phyloP scores from a whole-genome alignment of 2,888 invertebrate genomes.

The Dolichopus griseipennis region DNA sequence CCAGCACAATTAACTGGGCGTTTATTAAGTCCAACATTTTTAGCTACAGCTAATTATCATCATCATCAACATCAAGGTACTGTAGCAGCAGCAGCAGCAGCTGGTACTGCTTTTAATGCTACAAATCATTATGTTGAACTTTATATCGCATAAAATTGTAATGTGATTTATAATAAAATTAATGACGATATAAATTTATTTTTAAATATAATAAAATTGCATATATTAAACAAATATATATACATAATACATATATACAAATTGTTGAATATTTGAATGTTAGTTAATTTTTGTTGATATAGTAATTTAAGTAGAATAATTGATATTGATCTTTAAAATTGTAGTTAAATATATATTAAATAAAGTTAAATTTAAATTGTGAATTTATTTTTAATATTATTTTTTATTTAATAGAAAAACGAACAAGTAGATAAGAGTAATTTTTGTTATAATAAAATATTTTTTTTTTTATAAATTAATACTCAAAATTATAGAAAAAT shows the following conservation, averaged over 20 bases:
- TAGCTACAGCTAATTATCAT: slow-evolving; percentile 11
- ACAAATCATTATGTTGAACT: slow-evolving; percentile 21
- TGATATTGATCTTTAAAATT: not conserved
- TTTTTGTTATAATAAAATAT: no score
- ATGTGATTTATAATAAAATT: no score
- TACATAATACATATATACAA: not conserved
- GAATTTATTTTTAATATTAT: not conserved
- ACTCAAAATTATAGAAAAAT: no score
- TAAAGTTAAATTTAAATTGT: not conserved
- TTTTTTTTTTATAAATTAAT: no score
- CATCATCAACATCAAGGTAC: not conserved
- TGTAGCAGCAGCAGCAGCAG: slow-evolving; percentile 16
- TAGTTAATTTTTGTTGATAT: slow-evolving; percentile 3
- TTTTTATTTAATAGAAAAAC: not conserved
- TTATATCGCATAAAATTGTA: slow-evolving; percentile 16
- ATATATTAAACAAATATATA: no score
- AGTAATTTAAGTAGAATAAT: not conserved
- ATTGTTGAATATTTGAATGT: not conserved
- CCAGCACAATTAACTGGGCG: slow-evolving; percentile 4
- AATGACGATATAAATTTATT: no score
- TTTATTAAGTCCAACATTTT: slow-evolving; percentile 11
- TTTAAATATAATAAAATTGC: no score
- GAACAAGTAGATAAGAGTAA: not conserved
- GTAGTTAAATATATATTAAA: not conserved
- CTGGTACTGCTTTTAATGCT: slow-evolving; percentile 14